Evolutionary conservation across 1,140 invertebrate species (phyloP), one percentile per base, ranked within the genome.

Genomic region (Drosophila ogumai): DNA sequence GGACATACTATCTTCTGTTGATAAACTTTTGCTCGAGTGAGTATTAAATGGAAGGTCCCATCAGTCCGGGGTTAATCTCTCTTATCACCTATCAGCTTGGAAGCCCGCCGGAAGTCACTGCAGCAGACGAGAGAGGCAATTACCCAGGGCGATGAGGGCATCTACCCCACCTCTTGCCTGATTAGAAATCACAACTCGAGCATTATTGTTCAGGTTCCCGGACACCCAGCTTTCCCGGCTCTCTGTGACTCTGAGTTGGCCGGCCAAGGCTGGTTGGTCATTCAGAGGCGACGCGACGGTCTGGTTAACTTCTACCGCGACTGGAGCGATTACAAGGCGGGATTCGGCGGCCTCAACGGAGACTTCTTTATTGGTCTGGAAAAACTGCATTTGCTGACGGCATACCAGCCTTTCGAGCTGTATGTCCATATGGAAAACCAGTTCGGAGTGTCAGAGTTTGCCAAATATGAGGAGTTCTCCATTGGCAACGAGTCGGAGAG

Each of bases 321-420:
- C 47, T 95, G 95, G 95, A 66, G 77, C 0, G 94, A 95, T 32
- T 96, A 95, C 75, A 94, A 94, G 59, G 81, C 93, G 55, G 95
- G 95, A 13, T 95, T 95, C 75, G 95, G 95, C 3, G 94, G 94
- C 66, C 66, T 94, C 9, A 93, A 91, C 6, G 93, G 94, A 0
- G 95, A 95, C 81, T 95, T 94, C 79, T 95, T 94, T 93, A 85
- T 95, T 0, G 94, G 94, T 17, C 79, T 95, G 44, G 94, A 94
- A 34, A 94, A 94, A 65, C 81, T 94, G 1, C 91, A 94, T 78
- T 91, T 19, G 19, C 22, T 81, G 10, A 77, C 75, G 3, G 4
- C 25, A 1, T 52, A 7, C 9, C 40, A 59, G 22, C 63, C 52
- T 2, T 49, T 58, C 6, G 79, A 81, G 12, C 25, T 81, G 5